phyloP scores from a whole-genome alignment of 1,140 invertebrate species.

The Vollenhovia emeryi region DNA sequence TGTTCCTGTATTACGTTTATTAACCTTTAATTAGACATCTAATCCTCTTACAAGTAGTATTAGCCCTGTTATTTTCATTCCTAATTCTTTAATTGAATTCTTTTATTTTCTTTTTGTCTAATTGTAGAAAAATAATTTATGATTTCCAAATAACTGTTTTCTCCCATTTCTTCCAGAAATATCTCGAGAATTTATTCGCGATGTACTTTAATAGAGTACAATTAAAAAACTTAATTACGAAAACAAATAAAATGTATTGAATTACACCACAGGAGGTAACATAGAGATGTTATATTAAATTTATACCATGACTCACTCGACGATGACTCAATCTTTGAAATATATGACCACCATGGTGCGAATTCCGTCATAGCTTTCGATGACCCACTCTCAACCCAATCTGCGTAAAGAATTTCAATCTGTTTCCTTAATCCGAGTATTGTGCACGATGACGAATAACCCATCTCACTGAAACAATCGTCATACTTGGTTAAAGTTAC shows the following conservation, averaged over 20 bases:
- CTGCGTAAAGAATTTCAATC: constrained; percentile 7
- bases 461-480: background rate
- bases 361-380: background rate
- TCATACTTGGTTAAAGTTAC: too few relatives aligned
- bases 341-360: background rate
- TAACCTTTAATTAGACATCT: background rate
- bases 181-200: background rate
- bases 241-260: constrained; percentile 6
- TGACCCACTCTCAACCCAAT: background rate
- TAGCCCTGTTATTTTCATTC: background rate
- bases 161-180: background rate
- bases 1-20: background rate
- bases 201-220: background rate
- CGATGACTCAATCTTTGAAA: constrained; percentile 27
- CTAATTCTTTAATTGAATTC: background rate
- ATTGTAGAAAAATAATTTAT: background rate
- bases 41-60: background rate
- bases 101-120: background rate
- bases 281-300: background rate
- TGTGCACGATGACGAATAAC: background rate
- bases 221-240: background rate
- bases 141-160: background rate
- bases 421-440: background rate
- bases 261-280: too few relatives aligned
- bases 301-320: constrained; percentile 9